Evolutionary conservation across 2,888 invertebrate species (phyloP).

Genomic region (Hemaris fuciformis): DNA sequence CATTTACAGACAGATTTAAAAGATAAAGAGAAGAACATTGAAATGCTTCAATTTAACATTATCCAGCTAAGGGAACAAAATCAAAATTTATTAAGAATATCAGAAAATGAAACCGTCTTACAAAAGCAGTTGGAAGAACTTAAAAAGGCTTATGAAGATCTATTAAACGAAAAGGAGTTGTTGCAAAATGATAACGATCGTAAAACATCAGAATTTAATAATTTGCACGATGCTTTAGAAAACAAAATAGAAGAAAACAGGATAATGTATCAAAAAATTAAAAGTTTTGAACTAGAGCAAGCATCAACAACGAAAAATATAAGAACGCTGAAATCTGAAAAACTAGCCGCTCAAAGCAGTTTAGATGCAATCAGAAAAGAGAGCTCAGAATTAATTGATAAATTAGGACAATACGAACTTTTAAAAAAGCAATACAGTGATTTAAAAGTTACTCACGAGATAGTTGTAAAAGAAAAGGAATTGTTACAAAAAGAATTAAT

Average conservation of each 20-base stretch:
- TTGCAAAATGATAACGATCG: conserved; percentile 40
- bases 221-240: conserved; percentile 45
- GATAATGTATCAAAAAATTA: conserved; percentile 39
- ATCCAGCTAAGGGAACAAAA: conserved; percentile 33
- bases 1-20: conserved; percentile 36
- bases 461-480: conserved; percentile 49
- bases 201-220: conserved; percentile 46
- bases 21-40: conserved; percentile 38
- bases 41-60: conserved; percentile 27
- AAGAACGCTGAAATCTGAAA: conserved; percentile 43
- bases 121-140: conserved; percentile 37
- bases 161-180: conserved; percentile 39
- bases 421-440: conserved; percentile 47
- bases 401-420: conserved; percentile 45
- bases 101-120: conserved; percentile 29
- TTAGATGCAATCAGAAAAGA: conserved; percentile 47
- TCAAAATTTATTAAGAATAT: conserved; percentile 32
- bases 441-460: conserved; percentile 40
- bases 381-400: conserved; percentile 45
- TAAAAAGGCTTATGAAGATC: conserved; percentile 32
- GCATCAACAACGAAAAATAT: conserved; percentile 34
- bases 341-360: conserved; percentile 36
- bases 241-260: conserved; percentile 52
- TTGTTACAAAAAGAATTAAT: conserved; percentile 46
- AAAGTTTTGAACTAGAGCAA: conserved; percentile 38